A percentile compares a stretch with the other conserved stretches of the same genome.
phyloP scores from a whole-genome alignment of 2,888 invertebrate genomes.

The Timandra comae region DNA sequence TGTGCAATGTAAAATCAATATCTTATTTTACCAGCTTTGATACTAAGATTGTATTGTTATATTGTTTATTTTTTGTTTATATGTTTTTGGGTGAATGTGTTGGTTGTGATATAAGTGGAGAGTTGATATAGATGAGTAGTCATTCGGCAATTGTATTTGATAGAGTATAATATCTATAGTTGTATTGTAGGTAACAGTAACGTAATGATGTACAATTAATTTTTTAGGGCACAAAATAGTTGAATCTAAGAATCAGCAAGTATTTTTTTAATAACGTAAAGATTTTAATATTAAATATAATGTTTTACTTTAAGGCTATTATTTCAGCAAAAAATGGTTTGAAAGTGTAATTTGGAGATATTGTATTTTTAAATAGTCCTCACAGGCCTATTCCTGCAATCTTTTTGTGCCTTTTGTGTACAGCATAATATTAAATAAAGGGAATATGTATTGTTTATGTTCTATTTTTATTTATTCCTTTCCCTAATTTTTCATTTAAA shows the following conservation, averaged over 20 bases:
- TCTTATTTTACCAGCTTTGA: too few relatives aligned
- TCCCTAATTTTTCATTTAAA: not conserved
- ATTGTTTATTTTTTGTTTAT: too few relatives aligned
- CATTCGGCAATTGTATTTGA: not conserved
- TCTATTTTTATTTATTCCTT: not conserved
- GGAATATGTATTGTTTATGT: conserved; percentile 3
- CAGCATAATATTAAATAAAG: conserved; percentile 20
- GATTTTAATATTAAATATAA: conserved; percentile 1
- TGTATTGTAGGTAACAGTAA: not conserved
- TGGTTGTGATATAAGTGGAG: too few relatives aligned
- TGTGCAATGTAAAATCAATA: too few relatives aligned
- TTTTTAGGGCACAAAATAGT: conserved; percentile 5
- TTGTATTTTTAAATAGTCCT: conserved; percentile 4
- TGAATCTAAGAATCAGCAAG: not conserved
- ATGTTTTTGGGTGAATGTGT: too few relatives aligned
- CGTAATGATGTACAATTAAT: not conserved
- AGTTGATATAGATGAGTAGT: too few relatives aligned
- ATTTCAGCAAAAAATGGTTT: not conserved
- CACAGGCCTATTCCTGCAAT: conserved; percentile 21
- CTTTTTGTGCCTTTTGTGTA: conserved; percentile 21
- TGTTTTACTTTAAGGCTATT: too few relatives aligned
- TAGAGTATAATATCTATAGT: not conserved
- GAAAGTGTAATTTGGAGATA: not conserved
- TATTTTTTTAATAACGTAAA: not conserved
- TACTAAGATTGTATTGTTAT: too few relatives aligned